phyloP scores from a whole-genome alignment of 2,888 invertebrate species.

The Hymenopus coronatus region DNA sequence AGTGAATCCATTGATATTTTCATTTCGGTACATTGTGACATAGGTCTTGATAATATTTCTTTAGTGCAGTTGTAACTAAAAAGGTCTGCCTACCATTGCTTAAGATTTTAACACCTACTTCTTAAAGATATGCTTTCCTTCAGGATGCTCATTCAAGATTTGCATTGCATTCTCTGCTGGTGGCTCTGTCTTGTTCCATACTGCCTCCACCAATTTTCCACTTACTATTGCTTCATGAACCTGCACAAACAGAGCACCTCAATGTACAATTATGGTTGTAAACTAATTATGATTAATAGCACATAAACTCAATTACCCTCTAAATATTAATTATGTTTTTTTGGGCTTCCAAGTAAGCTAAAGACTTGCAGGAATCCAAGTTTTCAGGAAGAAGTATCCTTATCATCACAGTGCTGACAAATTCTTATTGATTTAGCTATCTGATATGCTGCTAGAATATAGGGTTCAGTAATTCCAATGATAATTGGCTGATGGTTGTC shows the following conservation, averaged over 20 bases:
- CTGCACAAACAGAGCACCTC: constrained; percentile 41
- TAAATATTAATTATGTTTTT: neutral
- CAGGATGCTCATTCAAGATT: constrained; percentile 54
- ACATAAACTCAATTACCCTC: neutral
- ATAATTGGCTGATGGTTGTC: too few relatives aligned
- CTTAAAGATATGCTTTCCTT: constrained; percentile 49
- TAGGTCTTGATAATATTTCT: too few relatives aligned
- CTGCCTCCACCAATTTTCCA: constrained; percentile 59
- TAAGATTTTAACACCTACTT: constrained; percentile 1
- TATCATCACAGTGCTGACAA: too few relatives aligned
- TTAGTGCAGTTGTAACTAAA: too few relatives aligned
- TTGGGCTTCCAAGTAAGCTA: neutral
- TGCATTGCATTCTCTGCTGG: constrained; percentile 56
- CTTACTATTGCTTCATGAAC: constrained; percentile 60
- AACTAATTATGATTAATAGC: neutral
- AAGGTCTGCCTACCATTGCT: too few relatives aligned
- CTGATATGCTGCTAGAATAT: too few relatives aligned
- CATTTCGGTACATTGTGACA: too few relatives aligned
- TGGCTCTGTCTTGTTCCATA: constrained; percentile 53
- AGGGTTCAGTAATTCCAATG: too few relatives aligned
- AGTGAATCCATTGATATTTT: too few relatives aligned
- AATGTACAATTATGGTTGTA: neutral
- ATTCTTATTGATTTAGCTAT: too few relatives aligned
- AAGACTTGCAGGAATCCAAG: neutral
- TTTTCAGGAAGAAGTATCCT: too few relatives aligned